Evolutionary conservation across 2,797 vertebrate species (phyloP).

Genomic region (Sebastes matsubarae): DNA sequence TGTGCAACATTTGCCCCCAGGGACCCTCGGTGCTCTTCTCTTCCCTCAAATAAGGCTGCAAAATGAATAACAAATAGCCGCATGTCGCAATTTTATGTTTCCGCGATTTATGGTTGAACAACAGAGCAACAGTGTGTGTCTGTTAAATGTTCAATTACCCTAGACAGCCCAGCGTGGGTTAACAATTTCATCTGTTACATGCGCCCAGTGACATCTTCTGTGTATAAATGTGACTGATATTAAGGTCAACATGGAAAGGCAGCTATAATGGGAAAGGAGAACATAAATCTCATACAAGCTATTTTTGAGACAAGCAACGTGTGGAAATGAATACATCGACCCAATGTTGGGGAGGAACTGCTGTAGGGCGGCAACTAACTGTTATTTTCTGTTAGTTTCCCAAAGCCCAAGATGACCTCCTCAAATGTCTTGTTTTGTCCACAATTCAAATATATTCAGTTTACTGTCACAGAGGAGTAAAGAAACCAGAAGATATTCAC

Average conservation of each 20-base stretch:
- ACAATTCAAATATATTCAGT: too few species aligned
- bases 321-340: background rate
- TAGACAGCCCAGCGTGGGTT: slow-evolving; percentile 3
- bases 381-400: too few species aligned
- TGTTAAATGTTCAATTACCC: slow-evolving; percentile 50
- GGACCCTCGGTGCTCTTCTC: slow-evolving; percentile 34
- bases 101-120: slow-evolving; percentile 35
- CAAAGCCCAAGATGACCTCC: too few species aligned
- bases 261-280: slow-evolving; percentile 10
- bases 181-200: slow-evolving; percentile 7
- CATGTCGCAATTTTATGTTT: slow-evolving; percentile 34
- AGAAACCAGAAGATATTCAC: too few species aligned
- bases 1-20: slow-evolving; percentile 32
- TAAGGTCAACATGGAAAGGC: slow-evolving; percentile 28
- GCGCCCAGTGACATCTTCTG: slow-evolving; percentile 17
- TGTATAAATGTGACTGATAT: slow-evolving; percentile 40
- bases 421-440: too few species aligned
- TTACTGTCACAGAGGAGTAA: too few species aligned
- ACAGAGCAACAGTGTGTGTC: slow-evolving; percentile 17
- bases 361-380: background rate
- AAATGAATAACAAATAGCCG: slow-evolving; percentile 53
- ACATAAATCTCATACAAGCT: slow-evolving; percentile 15
- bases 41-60: slow-evolving; percentile 41
- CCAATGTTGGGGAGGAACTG: background rate
- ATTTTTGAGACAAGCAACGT: background rate